Evolutionary conservation across 2,888 invertebrate species (phyloP), one percentile per base, ranked within the genome.

Genomic region (Archips crataeganus): DNA sequence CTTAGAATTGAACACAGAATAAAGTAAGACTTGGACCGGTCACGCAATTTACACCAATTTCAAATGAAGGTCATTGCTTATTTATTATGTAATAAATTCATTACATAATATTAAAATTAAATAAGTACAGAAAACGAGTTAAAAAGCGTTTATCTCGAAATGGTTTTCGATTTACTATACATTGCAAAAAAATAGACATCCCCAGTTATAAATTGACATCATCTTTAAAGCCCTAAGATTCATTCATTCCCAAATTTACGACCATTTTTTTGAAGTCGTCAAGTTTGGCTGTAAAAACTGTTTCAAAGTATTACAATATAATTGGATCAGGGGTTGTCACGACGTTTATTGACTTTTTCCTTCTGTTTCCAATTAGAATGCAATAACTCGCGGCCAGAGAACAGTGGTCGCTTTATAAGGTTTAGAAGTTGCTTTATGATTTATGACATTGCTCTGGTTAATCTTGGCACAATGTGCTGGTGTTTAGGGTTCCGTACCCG

Each of bases 321-420:
- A 74, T 70, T 70, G 45, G 70, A 70, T 65, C 60, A 65, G 15
- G 54, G 49, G 47, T 57, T 23, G 67, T 63, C 54, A 34, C 61
- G 64, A 51, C 51, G 45, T 70, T 70, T 57, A 65, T 65, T 51
- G 74, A 54, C 59, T 74, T 64, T 69, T 74, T 74, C 74, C 74
- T 49, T 74, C 69, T 74, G 74, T 65, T 74, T 74, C 64, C 65
- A 74, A 74, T 70, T 70, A 74, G 65, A 74, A 70, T 64, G 60
- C 64, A 69, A 74, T 74, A 74, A 74, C 74, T 65, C 60, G 60
- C 15, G 15, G 15, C n/a, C 34, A 34, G 8, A 65, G 69, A 65
- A 70, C 69, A 69, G 62, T 42, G 32, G n/a, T 49, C 57, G 54
- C 54, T 49, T 57, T 64, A 57, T 57, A 57, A 57, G 39, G 57